These are phyloP conservation scores for Triplophysa bombifrons DNA, from an alignment of 2,797 vertebrate species.

Conservation along the genomic window DNA sequence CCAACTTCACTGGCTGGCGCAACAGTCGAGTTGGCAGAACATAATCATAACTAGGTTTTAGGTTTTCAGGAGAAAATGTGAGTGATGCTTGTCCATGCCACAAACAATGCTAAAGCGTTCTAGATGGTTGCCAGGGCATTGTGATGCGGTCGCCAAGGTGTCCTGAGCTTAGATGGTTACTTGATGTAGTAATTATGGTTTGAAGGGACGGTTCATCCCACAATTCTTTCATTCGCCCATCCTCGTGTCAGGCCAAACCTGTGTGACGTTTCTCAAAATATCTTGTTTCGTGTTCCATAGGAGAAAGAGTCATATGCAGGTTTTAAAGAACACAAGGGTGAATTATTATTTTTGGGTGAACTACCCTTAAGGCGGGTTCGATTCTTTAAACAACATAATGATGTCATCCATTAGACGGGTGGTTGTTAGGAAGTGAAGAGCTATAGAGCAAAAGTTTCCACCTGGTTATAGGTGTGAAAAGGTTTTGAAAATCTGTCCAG, in stretches of 20 bases:
- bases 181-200: not conserved
- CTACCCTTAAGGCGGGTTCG: not conserved
- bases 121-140: not conserved
- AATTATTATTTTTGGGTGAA: no score
- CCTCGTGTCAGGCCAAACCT: no score
- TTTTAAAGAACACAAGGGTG: no score
- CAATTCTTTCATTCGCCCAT: no score
- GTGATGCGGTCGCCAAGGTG: not conserved
- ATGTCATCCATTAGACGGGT: not conserved
- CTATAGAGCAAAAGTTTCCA: constrained; percentile 34
- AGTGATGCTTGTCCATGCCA: not conserved
- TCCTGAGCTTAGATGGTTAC: not conserved
- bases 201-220: no score
- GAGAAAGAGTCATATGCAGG: no score
- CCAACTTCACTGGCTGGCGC: not conserved
- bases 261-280: no score
- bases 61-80: not conserved
- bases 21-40: constrained; percentile 15
- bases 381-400: not conserved
- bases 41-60: not conserved
- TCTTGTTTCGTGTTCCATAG: no score
- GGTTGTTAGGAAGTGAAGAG: constrained; percentile 9
- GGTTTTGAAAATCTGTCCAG: constrained; percentile 17
- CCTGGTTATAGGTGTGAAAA: constrained; percentile 54
- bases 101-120: not conserved